Conservation (phyloP, 2,888 invertebrate genomes). For the Gnatocerus cornutus region DNA sequence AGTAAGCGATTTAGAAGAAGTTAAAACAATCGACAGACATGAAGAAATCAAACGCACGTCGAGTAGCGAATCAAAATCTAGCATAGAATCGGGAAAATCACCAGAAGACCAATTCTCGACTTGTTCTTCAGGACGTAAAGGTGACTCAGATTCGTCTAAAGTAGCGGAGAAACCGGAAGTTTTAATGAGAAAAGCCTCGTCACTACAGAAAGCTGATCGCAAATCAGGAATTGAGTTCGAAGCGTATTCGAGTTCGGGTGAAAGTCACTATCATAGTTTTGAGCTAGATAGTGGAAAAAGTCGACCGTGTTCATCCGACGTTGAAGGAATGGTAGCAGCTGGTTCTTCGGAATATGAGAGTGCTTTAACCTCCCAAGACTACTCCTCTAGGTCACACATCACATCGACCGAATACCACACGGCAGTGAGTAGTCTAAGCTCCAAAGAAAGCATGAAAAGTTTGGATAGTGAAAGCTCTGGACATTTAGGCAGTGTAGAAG, state of each 20-base stretch:
- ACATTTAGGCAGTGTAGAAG: constrained; percentile 90
- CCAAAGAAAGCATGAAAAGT: constrained; percentile 92
- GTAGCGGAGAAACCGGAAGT: constrained; percentile 64
- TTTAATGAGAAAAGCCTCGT: constrained; percentile 67
- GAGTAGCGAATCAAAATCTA: constrained; percentile 72
- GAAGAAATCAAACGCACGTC: constrained; percentile 68
- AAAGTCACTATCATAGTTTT: constrained; percentile 91
- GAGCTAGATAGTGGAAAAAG: constrained; percentile 83
- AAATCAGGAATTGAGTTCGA: constrained; percentile 87
- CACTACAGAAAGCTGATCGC: constrained; percentile 74
- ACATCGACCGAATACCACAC: constrained; percentile 91
- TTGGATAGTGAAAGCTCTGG: constrained; percentile 92
- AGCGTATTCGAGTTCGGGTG: constrained; percentile 89
- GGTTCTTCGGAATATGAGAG: constrained; percentile 92
- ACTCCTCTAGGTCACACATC: constrained; percentile 80
- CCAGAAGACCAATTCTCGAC: constrained; percentile 75
- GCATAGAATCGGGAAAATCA: constrained; percentile 69
- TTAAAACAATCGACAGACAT: constrained; percentile 52
- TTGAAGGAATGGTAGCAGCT: constrained; percentile 84
- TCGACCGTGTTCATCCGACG: constrained; percentile 89
- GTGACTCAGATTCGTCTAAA: constrained; percentile 64
- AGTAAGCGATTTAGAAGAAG: constrained; percentile 50
- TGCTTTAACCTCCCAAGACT: constrained; percentile 85
- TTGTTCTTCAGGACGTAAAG: constrained; percentile 67
- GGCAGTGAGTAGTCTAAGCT: constrained; percentile 90